A percentile compares a stretch with the other conserved stretches of the same genome.
Conservation (phyloP, 2,113 vertebrate species). For the Dendrocopos noguchii region DNA sequence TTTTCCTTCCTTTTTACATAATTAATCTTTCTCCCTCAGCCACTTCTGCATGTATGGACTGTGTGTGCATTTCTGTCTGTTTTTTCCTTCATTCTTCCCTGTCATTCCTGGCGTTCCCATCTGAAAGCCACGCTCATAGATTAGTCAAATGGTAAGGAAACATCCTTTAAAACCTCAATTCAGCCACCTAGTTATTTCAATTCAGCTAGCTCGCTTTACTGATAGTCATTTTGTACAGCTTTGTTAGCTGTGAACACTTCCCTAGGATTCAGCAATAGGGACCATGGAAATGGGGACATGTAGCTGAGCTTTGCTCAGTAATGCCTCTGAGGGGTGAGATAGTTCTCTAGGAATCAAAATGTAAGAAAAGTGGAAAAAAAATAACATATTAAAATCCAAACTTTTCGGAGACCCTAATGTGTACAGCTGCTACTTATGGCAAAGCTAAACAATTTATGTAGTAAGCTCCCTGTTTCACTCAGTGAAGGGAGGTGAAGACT, state of each 20-base stretch:
- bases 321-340: not conserved
- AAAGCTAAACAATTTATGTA: not conserved
- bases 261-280: not conserved
- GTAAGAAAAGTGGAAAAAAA: not conserved
- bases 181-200: not conserved
- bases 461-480: not conserved
- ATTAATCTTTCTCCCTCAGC: not conserved
- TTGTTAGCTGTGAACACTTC: not conserved
- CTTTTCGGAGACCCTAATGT: not conserved
- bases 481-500: not conserved
- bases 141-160: not conserved
- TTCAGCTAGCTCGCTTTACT: not conserved
- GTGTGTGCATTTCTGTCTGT: not conserved
- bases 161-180: not conserved
- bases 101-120: not conserved
- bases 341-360: not conserved
- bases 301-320: not conserved
- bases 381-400: not conserved
- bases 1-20: not conserved
- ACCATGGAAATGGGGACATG: rapidly evolving
- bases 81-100: not conserved
- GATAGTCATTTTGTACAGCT: not conserved
- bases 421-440: not conserved
- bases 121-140: not conserved
- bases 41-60: not conserved